Percentiles rank a stretch among this genome's conserved stretches.
Conservation (phyloP, 2,888 invertebrate genomes). For the Empis stercorea region DNA sequence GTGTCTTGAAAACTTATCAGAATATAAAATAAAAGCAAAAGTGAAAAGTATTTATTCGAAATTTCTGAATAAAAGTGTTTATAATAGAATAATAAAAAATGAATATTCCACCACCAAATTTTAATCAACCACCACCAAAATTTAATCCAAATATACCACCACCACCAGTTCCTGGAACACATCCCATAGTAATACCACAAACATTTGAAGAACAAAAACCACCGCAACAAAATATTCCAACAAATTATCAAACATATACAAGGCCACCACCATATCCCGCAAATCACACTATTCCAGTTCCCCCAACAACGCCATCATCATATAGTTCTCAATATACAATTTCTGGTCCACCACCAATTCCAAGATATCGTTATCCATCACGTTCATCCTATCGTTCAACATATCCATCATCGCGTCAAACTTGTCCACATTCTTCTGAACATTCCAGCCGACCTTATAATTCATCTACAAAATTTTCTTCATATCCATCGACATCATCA, state of each 20-base stretch:
- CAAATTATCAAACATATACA: conserved; percentile 6
- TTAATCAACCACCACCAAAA: conserved; percentile 17
- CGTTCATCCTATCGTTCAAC: neutral
- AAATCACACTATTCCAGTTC: neutral
- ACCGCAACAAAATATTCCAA: neutral
- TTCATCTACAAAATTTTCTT: no score
- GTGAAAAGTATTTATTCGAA: no score
- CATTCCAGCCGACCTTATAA: no score
- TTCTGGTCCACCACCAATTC: neutral
- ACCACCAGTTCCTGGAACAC: conserved; percentile 4
- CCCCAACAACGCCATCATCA: no score
- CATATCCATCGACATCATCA: no score
- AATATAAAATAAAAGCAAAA: no score
- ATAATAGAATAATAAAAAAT: conserved; percentile 3
- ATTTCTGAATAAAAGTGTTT: no score
- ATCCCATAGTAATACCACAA: neutral
- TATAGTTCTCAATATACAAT: neutral
- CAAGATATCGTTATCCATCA: neutral
- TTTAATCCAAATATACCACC: neutral
- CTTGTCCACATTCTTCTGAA: no score
- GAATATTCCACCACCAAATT: conserved; percentile 23
- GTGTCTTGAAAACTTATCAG: no score
- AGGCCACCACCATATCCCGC: conserved; percentile 6
- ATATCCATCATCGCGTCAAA: no score
- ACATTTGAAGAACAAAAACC: neutral